Evolutionary conservation across 2,797 vertebrate species (phyloP).

Genomic region (Gobio occitaniae): DNA sequence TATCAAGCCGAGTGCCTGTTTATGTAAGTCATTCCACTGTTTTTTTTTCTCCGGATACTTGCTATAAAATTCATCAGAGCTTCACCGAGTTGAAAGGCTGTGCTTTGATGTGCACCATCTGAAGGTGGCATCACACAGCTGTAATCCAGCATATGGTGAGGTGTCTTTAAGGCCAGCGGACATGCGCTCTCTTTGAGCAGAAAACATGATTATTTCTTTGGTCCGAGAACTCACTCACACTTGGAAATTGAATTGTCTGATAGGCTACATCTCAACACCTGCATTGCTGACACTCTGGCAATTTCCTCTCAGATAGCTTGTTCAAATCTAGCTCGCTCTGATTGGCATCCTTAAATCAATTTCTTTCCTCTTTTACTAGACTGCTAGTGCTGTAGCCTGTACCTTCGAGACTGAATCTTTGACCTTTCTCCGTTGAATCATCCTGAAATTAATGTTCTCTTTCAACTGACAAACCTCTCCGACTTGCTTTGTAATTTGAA

Average conservation of each 20-base stretch:
- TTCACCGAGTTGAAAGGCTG: neutral
- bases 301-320: slow-evolving; percentile 34
- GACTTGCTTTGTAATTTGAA: slow-evolving; percentile 14
- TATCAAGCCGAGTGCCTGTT: neutral
- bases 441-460: slow-evolving; percentile 12
- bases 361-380: slow-evolving; percentile 31
- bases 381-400: slow-evolving; percentile 38
- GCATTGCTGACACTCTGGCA: slow-evolving; percentile 30
- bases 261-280: slow-evolving; percentile 1
- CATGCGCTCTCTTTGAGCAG: slow-evolving; percentile 11
- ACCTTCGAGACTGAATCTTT: slow-evolving; percentile 54
- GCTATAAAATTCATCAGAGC: slow-evolving; percentile 37
- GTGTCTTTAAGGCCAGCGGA: slow-evolving; percentile 23
- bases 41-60: neutral
- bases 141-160: slow-evolving; percentile 39
- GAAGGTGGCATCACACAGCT: slow-evolving; percentile 36
- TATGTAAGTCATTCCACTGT: neutral
- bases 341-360: slow-evolving; percentile 50
- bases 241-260: slow-evolving; percentile 46
- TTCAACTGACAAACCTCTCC: neutral
- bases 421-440: slow-evolving; percentile 45
- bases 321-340: slow-evolving; percentile 29
- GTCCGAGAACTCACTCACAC: slow-evolving; percentile 11
- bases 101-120: slow-evolving; percentile 39
- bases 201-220: slow-evolving; percentile 44